Conservation (phyloP, 2,797 vertebrate species). For the Alosa sapidissima region DNA sequence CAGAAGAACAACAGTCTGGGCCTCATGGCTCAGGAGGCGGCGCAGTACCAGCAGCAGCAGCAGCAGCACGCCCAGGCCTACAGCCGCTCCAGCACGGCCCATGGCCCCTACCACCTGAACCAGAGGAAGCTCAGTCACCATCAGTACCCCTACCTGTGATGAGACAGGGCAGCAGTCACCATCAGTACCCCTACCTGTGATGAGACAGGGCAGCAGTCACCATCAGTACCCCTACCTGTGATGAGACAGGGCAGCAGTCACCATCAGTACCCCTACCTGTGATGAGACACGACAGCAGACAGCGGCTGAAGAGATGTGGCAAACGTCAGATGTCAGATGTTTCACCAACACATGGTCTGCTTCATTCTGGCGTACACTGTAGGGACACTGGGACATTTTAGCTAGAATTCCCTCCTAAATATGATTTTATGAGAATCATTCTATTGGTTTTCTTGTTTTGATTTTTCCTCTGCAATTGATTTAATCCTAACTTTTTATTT, state of each 20-base stretch:
- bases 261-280: constrained; percentile 77
- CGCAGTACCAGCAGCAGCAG: constrained; percentile 85
- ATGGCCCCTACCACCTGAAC: constrained; percentile 85
- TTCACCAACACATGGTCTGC: not conserved
- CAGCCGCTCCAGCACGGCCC: constrained; percentile 80
- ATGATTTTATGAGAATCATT: not conserved
- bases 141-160: constrained; percentile 91
- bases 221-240: constrained; percentile 93
- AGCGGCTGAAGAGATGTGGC: no score
- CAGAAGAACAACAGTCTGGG: constrained; percentile 87
- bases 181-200: constrained; percentile 73
- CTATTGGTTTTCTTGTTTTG: not conserved
- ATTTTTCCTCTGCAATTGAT: not conserved
- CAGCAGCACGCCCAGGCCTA: constrained; percentile 88
- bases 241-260: constrained; percentile 70
- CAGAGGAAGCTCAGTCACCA: constrained; percentile 92
- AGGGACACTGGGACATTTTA: not conserved
- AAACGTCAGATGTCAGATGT: not conserved
- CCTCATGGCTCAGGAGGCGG: constrained; percentile 79
- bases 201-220: constrained; percentile 61
- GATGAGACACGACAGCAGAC: not conserved
- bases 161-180: constrained; percentile 73
- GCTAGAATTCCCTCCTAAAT: not conserved
- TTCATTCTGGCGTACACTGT: not conserved
- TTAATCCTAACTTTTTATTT: not conserved